A percentile compares a stretch with the other conserved stretches of the same genome.
These are phyloP conservation scores for Rhingia campestris DNA, from an alignment of 2,888 invertebrate genomes.

Conservation along the genomic window DNA sequence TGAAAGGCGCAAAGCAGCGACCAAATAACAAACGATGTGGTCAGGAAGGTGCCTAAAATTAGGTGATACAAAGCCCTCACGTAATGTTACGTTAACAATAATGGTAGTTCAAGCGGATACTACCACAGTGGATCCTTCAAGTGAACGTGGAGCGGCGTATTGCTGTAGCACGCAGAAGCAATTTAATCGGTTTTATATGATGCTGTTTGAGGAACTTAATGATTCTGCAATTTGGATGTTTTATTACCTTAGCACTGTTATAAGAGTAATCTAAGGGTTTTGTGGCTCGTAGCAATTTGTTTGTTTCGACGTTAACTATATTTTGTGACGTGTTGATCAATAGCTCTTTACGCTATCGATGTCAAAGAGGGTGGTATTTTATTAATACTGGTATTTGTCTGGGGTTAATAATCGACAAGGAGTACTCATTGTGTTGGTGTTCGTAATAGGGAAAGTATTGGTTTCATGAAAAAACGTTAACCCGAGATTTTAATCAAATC, in stretches of 20 bases:
- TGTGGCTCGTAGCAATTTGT: conserved; percentile 13
- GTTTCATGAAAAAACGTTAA: too few species aligned
- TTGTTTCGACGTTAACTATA: conserved; percentile 32
- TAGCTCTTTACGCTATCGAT: neutral
- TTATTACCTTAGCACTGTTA: conserved; percentile 24
- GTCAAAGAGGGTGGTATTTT: too few species aligned
- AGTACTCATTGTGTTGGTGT: too few species aligned
- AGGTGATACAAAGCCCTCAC: conserved; percentile 49
- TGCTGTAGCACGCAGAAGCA: conserved; percentile 24
- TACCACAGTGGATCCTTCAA: neutral
- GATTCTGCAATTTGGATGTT: conserved; percentile 36
- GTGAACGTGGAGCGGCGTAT: conserved; percentile 10
- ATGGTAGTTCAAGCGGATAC: conserved; percentile 39
- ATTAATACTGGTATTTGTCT: too few species aligned
- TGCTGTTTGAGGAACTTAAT: conserved; percentile 38
- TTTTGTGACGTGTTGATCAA: conserved; percentile 21
- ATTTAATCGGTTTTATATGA: conserved; percentile 20
- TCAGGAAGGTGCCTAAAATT: conserved; percentile 25
- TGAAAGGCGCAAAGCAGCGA: neutral
- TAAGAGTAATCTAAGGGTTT: neutral
- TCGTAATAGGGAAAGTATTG: too few species aligned
- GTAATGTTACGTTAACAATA: conserved; percentile 57
- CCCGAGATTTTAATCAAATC: too few species aligned
- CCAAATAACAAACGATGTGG: conserved; percentile 6
- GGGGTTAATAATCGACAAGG: too few species aligned